phyloP scores from a whole-genome alignment of 2,797 vertebrate genomes.

The Gallirallus australis region DNA sequence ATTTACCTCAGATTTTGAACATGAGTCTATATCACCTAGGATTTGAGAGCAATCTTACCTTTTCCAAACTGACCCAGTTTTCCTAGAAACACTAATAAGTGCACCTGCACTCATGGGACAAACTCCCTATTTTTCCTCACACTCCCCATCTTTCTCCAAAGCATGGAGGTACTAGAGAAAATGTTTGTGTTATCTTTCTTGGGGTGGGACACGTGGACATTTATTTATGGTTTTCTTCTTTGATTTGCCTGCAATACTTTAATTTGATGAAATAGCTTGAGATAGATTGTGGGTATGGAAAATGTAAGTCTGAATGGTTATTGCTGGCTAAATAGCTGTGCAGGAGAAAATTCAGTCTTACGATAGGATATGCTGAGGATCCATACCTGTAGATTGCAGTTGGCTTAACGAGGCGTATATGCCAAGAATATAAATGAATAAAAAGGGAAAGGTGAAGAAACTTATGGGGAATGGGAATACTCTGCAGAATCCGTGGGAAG shows the following conservation, averaged over 20 bases:
- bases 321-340: neutral
- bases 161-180: neutral
- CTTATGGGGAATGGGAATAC: neutral
- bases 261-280: neutral
- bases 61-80: neutral
- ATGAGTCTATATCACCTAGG: accelerated
- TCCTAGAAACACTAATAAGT: neutral
- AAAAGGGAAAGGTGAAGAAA: neutral
- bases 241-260: neutral
- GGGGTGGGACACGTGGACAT: accelerated
- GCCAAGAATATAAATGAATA: neutral
- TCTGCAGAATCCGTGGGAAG: neutral
- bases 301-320: neutral
- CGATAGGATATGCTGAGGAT: neutral
- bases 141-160: neutral
- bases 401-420: neutral
- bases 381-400: neutral
- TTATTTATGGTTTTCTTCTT: neutral
- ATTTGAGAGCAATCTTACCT: neutral
- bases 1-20: neutral
- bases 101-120: neutral
- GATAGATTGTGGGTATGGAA: neutral
- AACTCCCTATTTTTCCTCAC: neutral
- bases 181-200: neutral
- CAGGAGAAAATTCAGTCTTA: neutral